Conservation (phyloP, 2,888 invertebrate genomes). For the Eudasyphora cyanicolor region DNA sequence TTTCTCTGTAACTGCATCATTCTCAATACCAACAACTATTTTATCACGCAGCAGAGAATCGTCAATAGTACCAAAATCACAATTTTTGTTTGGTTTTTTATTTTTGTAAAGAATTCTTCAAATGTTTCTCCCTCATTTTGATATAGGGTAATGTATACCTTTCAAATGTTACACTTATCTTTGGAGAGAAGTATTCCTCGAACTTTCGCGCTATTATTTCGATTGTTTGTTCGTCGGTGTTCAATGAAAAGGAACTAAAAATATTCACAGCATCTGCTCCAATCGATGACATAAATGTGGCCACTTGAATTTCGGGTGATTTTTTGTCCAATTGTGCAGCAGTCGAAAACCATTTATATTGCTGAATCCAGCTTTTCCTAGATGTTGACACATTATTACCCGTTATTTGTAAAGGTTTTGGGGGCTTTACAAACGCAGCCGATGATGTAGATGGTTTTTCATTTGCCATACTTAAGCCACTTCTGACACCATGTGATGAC, state of each 20-base stretch:
- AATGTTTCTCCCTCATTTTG: constrained; percentile 43
- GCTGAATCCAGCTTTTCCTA: constrained; percentile 57
- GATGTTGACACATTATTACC: constrained; percentile 46
- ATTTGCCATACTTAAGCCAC: constrained; percentile 4
- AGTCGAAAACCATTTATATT: constrained; percentile 59
- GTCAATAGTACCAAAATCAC: constrained; percentile 46
- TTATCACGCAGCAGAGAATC: constrained; percentile 50
- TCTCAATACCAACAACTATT: constrained; percentile 54
- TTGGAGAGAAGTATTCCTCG: constrained; percentile 46
- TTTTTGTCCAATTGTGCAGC: constrained; percentile 55
- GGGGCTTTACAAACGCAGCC: too few species aligned
- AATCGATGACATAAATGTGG: constrained; percentile 58
- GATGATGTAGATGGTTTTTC: background rate
- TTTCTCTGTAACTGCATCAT: constrained; percentile 50
- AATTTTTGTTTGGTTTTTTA: constrained; percentile 59
- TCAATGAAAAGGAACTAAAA: too few species aligned
- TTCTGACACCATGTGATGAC: too few species aligned
- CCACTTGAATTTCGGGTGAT: constrained; percentile 54
- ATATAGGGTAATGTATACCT: constrained; percentile 53
- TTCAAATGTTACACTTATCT: too few species aligned
- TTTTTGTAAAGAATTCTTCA: background rate
- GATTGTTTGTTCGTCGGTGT: constrained; percentile 41
- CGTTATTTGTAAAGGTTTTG: constrained; percentile 46
- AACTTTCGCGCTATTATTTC: constrained; percentile 42
- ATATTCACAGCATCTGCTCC: constrained; percentile 36